Evolutionary conservation across 2,113 vertebrate genomes (phyloP).

Genomic region (Hippolais icterina): DNA sequence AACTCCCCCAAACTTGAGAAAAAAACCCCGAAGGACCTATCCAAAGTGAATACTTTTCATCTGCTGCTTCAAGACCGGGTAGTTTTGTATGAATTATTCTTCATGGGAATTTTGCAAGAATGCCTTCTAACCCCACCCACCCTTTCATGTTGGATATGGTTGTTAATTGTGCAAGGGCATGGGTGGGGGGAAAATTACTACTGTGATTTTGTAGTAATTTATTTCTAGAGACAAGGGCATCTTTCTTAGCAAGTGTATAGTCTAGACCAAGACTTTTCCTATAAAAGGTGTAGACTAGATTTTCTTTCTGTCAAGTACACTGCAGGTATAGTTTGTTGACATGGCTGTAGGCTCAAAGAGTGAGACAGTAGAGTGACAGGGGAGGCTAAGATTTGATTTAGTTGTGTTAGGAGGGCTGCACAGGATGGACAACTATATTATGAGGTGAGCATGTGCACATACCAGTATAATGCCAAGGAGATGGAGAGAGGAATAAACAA

Average conservation of each 20-base stretch:
- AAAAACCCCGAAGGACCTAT: background rate
- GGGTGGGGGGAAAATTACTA: constrained; percentile 34
- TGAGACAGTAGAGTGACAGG: background rate
- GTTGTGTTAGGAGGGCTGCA: background rate
- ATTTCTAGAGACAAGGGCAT: constrained; percentile 9
- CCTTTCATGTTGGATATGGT: constrained; percentile 28
- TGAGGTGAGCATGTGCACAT: background rate
- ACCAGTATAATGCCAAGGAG: background rate
- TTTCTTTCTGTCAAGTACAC: background rate
- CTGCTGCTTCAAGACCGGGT: background rate
- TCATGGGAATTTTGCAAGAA: constrained; percentile 52
- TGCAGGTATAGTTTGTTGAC: background rate
- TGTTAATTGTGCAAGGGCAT: constrained; percentile 33
- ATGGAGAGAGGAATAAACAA: background rate
- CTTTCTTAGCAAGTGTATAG: background rate
- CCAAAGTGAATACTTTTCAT: background rate
- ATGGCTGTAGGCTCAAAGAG: background rate
- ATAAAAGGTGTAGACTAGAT: background rate
- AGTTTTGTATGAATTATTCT: constrained; percentile 28
- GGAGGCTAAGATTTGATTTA: background rate
- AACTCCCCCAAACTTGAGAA: background rate
- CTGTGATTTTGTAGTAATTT: constrained; percentile 29
- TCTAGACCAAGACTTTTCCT: background rate
- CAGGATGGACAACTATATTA: background rate
- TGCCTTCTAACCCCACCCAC: constrained; percentile 40